A percentile compares a stretch with the other conserved stretches of the same genome.
Conservation (phyloP, 2,113 vertebrate genomes). For the Alces alces region DNA sequence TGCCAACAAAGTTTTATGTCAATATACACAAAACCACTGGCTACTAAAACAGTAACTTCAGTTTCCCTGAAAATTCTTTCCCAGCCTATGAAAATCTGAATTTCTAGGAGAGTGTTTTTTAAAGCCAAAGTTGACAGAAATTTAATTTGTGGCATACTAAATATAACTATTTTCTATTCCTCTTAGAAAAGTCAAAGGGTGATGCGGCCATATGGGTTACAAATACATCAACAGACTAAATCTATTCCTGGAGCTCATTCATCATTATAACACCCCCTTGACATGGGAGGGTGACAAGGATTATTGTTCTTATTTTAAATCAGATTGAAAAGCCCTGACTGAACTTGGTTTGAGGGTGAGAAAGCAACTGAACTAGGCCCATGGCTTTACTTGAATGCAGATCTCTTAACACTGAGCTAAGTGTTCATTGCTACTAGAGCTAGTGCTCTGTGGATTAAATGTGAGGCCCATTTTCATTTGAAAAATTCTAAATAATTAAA, state of each 20-base stretch:
- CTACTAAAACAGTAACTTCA: background rate
- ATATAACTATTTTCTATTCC: constrained; percentile 66
- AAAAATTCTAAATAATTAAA: background rate
- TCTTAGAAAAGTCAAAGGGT: constrained; percentile 66
- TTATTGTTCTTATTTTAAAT: constrained; percentile 65
- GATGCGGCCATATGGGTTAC: constrained; percentile 63
- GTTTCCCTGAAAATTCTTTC: background rate
- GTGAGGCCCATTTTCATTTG: background rate
- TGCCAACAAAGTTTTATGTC: constrained; percentile 19
- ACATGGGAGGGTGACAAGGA: constrained; percentile 48
- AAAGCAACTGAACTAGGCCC: background rate
- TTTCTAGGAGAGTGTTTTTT: constrained; percentile 19
- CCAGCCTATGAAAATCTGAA: constrained; percentile 24
- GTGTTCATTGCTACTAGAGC: background rate
- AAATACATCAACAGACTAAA: constrained; percentile 51
- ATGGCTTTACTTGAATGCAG: background rate
- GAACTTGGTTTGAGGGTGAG: constrained; percentile 8
- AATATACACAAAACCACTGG: background rate
- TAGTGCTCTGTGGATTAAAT: background rate
- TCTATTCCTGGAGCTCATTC: constrained; percentile 60
- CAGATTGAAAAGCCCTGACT: constrained; percentile 39
- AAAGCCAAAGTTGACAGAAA: constrained; percentile 62
- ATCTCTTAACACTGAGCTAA: background rate
- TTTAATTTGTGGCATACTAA: constrained; percentile 68
- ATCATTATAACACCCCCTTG: constrained; percentile 61